Percentiles rank a stretch among this genome's conserved stretches.
phyloP scores from a whole-genome alignment of 1,140 invertebrate genomes.

The Cyclina sinensis region DNA sequence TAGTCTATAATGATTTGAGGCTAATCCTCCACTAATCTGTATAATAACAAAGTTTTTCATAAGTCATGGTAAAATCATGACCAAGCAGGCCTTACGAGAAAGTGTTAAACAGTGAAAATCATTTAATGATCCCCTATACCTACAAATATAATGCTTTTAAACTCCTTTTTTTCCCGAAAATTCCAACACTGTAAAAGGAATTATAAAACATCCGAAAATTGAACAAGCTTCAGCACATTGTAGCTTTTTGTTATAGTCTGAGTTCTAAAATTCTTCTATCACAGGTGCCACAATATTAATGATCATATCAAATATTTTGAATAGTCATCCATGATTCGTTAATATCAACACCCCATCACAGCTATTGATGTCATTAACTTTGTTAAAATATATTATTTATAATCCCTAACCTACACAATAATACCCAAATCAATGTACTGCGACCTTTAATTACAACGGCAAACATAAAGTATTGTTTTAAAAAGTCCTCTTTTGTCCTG shows the following conservation, averaged over 20 bases:
- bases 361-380: background rate
- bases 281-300: background rate
- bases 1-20: background rate
- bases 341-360: slow-evolving; percentile 18
- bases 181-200: background rate
- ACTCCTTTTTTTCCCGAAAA: slow-evolving; percentile 4
- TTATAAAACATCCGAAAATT: background rate
- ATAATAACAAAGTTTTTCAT: background rate
- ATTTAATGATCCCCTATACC: background rate
- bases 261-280: background rate
- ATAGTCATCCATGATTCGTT: slow-evolving; percentile 7
- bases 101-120: background rate
- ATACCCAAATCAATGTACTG: background rate
- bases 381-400: slow-evolving; percentile 13
- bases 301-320: slow-evolving; percentile 18
- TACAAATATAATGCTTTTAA: background rate
- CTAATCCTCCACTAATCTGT: background rate
- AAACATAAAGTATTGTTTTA: background rate
- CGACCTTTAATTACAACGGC: background rate
- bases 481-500: background rate
- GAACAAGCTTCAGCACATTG: slow-evolving; percentile 1
- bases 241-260: background rate
- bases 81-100: too few species aligned
- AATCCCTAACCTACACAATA: background rate
- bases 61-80: background rate